Conservation (phyloP, 2,888 invertebrate genomes). For the Patella ulyssiponensis region DNA sequence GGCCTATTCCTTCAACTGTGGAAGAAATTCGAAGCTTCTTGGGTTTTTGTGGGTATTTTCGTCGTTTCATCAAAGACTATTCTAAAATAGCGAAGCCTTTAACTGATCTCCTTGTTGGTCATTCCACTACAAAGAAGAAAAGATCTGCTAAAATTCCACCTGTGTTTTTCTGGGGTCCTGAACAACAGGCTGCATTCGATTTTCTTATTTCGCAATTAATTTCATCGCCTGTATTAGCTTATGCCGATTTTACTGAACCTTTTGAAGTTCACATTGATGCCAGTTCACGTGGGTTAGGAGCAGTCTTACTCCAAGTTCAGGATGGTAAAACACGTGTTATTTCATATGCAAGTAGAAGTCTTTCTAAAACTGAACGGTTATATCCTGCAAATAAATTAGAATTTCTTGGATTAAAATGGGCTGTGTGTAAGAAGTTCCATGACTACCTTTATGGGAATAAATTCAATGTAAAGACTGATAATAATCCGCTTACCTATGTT, state of each 20-base stretch:
- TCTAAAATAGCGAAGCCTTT: slow-evolving; percentile 38
- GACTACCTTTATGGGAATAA: too few species aligned
- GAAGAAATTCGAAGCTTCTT: slow-evolving; percentile 35
- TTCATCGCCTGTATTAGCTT: slow-evolving; percentile 38
- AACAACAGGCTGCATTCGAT: slow-evolving; percentile 34
- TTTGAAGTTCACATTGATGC: slow-evolving; percentile 29
- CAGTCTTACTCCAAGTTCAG: slow-evolving; percentile 23
- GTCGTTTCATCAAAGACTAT: slow-evolving; percentile 37
- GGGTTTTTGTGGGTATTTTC: slow-evolving; percentile 40
- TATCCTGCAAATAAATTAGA: too few species aligned
- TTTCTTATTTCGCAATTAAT: slow-evolving; percentile 27
- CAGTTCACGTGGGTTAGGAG: slow-evolving; percentile 23
- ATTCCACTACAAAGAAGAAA: background rate
- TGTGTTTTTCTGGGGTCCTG: slow-evolving; percentile 36
- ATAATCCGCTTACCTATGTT: too few species aligned
- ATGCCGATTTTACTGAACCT: slow-evolving; percentile 35
- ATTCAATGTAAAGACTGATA: too few species aligned
- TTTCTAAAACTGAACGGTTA: too few species aligned
- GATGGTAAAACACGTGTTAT: too few species aligned
- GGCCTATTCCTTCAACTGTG: slow-evolving; percentile 33
- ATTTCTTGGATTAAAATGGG: too few species aligned
- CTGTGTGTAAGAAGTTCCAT: too few species aligned
- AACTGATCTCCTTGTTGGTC: slow-evolving; percentile 21
- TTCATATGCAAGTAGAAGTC: too few species aligned
- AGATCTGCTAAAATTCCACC: background rate